Conservation (phyloP, 1,140 invertebrate species). For the Lordiphosa collinella region DNA sequence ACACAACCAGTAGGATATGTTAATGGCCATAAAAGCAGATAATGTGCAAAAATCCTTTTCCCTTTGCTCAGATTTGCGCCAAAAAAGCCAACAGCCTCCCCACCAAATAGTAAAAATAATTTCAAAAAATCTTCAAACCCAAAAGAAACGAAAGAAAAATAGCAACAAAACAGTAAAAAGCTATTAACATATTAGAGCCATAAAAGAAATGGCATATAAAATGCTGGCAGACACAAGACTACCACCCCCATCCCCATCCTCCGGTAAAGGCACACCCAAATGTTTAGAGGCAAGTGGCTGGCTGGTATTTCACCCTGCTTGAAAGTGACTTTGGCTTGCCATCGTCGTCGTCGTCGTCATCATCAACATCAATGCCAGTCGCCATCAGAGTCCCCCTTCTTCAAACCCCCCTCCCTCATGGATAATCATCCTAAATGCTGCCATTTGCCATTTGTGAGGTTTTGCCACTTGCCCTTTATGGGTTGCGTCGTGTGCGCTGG, state of each 20-base stretch:
- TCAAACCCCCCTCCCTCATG: conserved; percentile 13
- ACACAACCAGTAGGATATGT: conserved; percentile 37
- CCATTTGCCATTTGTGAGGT: conserved; percentile 79
- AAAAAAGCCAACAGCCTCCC: conserved; percentile 22
- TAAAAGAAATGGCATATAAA: conserved; percentile 78
- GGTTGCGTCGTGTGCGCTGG: conserved; percentile 21
- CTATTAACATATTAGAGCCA: conserved; percentile 79
- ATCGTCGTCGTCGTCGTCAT: conserved; percentile 28
- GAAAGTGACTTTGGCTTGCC: not conserved
- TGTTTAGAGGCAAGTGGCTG: conserved; percentile 62
- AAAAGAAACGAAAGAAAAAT: conserved; percentile 28
- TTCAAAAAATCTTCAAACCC: conserved; percentile 36
- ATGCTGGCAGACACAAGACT: conserved; percentile 45
- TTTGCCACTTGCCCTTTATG: conserved; percentile 76
- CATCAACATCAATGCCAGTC: conserved; percentile 11
- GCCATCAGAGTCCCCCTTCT: not conserved
- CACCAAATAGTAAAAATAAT: conserved; percentile 36
- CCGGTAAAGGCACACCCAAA: conserved; percentile 47
- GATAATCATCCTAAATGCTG: conserved; percentile 79
- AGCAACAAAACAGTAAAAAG: conserved; percentile 50
- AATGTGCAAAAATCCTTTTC: conserved; percentile 65
- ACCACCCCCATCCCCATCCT: not conserved
- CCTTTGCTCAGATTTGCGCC: conserved; percentile 56
- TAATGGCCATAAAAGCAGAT: conserved; percentile 61
- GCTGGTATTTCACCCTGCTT: conserved; percentile 40